Evolutionary conservation across 53 echinoderm and acorn worm genomes (phyloP), one percentile per base, ranked within the genome.

Genomic region (Apostichopus leukothele): DNA sequence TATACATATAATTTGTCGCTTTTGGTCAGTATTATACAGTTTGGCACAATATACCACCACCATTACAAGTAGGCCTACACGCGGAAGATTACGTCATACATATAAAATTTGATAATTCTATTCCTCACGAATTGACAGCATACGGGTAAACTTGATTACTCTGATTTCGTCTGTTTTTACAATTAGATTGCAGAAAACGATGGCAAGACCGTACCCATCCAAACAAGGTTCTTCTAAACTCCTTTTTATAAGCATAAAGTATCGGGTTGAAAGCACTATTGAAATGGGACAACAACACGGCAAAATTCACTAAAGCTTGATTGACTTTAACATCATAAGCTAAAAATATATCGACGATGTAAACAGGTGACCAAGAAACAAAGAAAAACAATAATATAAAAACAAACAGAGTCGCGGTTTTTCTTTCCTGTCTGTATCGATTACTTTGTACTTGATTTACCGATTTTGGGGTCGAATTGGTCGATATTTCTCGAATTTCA

Each of bases 221-320:
- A 21, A 23, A 50, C 8, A 92, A 89, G 53, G 86, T 89, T 12
- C 67, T 75, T 53, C 92, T 75, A 71, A 92, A 92, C 50, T 92
- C 92, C 25, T 59, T 89, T 61, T 92, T 92, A 7, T 89, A 85
- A 20, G 92, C 83, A 52, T 92, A 92, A 11, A 92, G 71, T 7
- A 92, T 84, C 12, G 92, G 92, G 53, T 92, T 92, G 78, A 92
- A 89, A 19, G 92, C 92, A 76, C 92, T 92, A 78, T 92, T 92
- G 73, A 92, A 92, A 25, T 92, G 92, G 9, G 89, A 89, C 50
- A 92, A 60, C 5, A 92, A 75, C 7, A 92, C 92, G 8, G 92
- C 89, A 7, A 92, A 74, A 79, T 92, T 92, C 14, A 92, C 78
- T 8, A 89, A n/a, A 13, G 83, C 75, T 53, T 89, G 92, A 84